Evolutionary conservation across 1,140 invertebrate genomes (phyloP), one percentile per base, ranked within the genome.

Genomic region (Wasmannia auropunctata): DNA sequence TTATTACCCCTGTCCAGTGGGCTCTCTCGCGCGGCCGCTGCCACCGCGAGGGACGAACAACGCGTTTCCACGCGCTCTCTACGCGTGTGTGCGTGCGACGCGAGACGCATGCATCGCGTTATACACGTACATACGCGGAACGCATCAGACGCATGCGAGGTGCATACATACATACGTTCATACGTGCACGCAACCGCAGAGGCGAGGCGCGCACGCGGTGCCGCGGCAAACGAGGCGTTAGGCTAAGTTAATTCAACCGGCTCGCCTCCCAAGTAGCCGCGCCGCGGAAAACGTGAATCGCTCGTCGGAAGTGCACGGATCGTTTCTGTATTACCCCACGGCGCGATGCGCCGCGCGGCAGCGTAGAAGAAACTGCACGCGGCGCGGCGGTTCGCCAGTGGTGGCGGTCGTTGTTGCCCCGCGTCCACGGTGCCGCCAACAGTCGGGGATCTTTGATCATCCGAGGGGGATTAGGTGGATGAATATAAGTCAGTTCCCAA

Each of bases 271-370:
- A 88, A 77, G 87, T 88, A 72, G 79, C 70, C 80, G 31, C 63
- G 46, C 63, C 58, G 28, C 62, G 74, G 85, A 77, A 86, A 80
- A 67, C 74, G 83, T 49, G 86, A 88, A 86, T 86, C 84, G 84
- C 75, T 86, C 58, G 74, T 76, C 84, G 86, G 85, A 85, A 88
- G 80, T 88, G 87, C 87, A 88, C 77, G 87, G 86, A 77, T 88
- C 87, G 87, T 88, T 88, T 88, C 87, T 88, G 87, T 87, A 87
- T 88, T 88, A 88, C 65, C 77, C 77, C 77, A 70, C 77, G 77
- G 77, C 79, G 40, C 49, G 77, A 63, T 62, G 75, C 56, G 49
- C n/a, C n/a, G 28, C 5, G 37, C 54, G 31, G 62, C 62, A 37
- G 43, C 31, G 79, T 67, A 79, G 85, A 88, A 88, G 85, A 88